Base-by-base conservation (phyloP, 64 coral and sea anemone genomes). In the Dendronephthya gigantea region DNA sequence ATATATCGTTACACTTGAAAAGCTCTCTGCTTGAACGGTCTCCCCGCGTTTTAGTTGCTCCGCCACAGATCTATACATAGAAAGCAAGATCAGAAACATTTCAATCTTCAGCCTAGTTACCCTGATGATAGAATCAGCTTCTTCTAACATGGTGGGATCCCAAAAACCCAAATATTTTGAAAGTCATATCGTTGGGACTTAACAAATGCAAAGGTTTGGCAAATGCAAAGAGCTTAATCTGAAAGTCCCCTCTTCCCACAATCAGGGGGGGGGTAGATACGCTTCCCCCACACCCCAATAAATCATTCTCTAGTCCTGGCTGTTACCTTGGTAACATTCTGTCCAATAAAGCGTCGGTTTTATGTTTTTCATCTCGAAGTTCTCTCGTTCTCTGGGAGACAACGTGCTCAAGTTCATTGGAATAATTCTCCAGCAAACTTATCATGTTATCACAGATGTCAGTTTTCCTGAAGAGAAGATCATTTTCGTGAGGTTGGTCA, bases 391-490 rank as follows among this genome's bases (percentile, higher is more conserved):
- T 82, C 86, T 93, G 83, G 40, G 88, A 85, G 35, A 93, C 91
- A 17, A 93, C 72, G 34, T 93, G 56, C 40, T 93, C 91, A 49
- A 93, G 47, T n/a, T 93, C 89, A 79, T 90, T 88, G 28, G 91
- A 88, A 47, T 93, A 93, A 65, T 89, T 93, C 65, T 93, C 91
- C 83, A 93, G 85, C 87, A 90, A 85, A 15, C 83, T 68, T 49
- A 93, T 88, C 88, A 93, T 86, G 47, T 93, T 93, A 82, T 93
- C 91, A 55, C 89, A 93, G 82, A 93, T 93, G 83, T 93, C 89
- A 47, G 70, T 93, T 49, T 85, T 93, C 84, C 91, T 93, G 70
- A 34, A 84, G 52, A 17, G 7, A 62, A 31, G 32, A 39, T 79
- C 19, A 4, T 28, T 10, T 79, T n/a, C n/a, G n/a, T n/a, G n/a